Evolutionary conservation across 37 sponge, comb jelly and placozoan genomes (phyloP), one percentile per base, ranked within the genome.

Genomic region (Halisarca cf. caerulea): DNA sequence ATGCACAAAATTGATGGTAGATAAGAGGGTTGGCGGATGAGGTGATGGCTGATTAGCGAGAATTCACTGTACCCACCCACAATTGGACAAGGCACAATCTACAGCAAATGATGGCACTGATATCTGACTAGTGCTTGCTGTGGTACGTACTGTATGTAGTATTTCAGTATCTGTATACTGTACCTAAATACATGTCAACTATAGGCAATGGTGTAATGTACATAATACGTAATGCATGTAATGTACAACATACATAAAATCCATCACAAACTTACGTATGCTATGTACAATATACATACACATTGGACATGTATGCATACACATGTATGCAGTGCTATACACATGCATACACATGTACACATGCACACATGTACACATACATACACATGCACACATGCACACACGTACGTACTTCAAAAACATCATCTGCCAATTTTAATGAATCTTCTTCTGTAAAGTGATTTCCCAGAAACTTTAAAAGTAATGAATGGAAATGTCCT

Each of bases 361-460:
- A 79, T 55, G 37, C 53, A 79, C 55, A 21, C 55, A 28, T 20
- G 25, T 18, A 27, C 25, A 51, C n/a, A 47, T 27, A 7, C 59
- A 79, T 57, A 45, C 25, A n/a, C 11, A 51, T 37, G 20, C 21
- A 32, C 39, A 71, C 30, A 71, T 62, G n/a, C 30, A 62, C 30
- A 30, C 15, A 55, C 4, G 25, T 7, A 28, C 59, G 36, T 75
- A 88, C 88, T 74, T 82, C 37, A 17, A 58, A 11, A 2, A 82
- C 55, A 43, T 30, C 37, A 27, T n/a, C 70, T 4, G 66, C 60
- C 17, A 88, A 45, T 75, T 83, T 82, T 7, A 24, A 42, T 0
- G 62, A 64, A 36, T 88, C 83, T 32, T 82, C 78, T 9, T 14
- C 64, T 0, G 62, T 34, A 40, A 74, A 88, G 66, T 88, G 78